Conservation (phyloP, 2,888 invertebrate genomes). For the Macrophya alboannulata region DNA sequence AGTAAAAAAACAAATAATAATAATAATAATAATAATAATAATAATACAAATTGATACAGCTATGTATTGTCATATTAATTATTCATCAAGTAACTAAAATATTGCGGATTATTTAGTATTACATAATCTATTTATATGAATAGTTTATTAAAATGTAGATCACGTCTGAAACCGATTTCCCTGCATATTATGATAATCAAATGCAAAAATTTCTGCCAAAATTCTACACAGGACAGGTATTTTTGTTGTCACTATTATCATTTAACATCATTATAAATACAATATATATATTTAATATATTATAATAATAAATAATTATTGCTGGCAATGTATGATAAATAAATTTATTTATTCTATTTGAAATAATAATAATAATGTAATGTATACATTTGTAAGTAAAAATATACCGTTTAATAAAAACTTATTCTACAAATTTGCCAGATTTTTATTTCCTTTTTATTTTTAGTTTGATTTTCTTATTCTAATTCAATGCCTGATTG, state of each 20-base stretch:
- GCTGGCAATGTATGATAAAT: slow-evolving; percentile 39
- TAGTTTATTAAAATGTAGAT: background rate
- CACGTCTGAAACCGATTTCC: background rate
- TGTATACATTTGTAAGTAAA: slow-evolving; percentile 10
- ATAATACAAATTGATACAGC: too few relatives aligned
- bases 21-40: too few relatives aligned
- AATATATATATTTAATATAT: background rate
- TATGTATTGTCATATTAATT: background rate
- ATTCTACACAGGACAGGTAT: background rate
- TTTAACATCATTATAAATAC: background rate
- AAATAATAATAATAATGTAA: background rate
- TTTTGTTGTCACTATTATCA: background rate
- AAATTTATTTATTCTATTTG: slow-evolving; percentile 28
- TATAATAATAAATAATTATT: slow-evolving; percentile 19
- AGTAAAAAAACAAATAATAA: background rate
- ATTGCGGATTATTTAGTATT: background rate
- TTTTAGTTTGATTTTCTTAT: background rate
- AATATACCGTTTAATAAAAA: slow-evolving; percentile 34
- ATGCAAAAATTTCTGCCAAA: background rate
- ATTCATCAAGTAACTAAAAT: background rate
- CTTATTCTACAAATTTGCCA: slow-evolving; percentile 20
- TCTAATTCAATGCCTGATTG: background rate
- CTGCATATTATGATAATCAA: background rate
- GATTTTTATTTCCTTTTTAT: background rate
- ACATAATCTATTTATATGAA: background rate